These are phyloP conservation scores for Pogonomyrmex californicus DNA, from an alignment of 1,140 invertebrate species.

Conservation along the genomic window DNA sequence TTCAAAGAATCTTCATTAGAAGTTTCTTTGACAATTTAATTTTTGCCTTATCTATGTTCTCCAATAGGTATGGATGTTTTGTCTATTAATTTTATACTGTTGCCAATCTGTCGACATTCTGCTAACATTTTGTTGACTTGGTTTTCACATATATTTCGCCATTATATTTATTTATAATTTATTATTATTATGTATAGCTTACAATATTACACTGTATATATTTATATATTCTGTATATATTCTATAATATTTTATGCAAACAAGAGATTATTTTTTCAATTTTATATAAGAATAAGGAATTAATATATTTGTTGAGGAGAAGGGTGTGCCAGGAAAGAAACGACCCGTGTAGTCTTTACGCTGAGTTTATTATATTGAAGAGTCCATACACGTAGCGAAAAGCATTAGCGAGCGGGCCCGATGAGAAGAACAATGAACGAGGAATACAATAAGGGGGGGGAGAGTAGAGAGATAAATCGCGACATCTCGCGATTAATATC, in stretches of 20 bases:
- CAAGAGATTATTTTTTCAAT: background rate
- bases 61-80: background rate
- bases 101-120: too few species aligned
- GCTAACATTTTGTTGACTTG: too few species aligned
- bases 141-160: too few species aligned
- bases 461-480: too few species aligned
- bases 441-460: too few species aligned
- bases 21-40: background rate
- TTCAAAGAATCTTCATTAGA: background rate
- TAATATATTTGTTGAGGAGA: background rate
- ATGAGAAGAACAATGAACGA: too few species aligned
- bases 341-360: background rate
- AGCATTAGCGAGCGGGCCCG: too few species aligned
- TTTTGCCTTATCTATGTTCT: background rate
- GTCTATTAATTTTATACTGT: slow-evolving; percentile 20
- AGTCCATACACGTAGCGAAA: too few species aligned
- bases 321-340: background rate
- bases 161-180: background rate
- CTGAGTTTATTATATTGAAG: background rate
- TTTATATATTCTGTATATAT: too few species aligned
- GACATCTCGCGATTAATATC: too few species aligned
- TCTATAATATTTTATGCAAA: background rate
- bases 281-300: background rate
- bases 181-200: background rate
- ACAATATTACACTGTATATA: too few species aligned